phyloP scores from a whole-genome alignment of 2,797 vertebrate species.

The Tachyglossus aculeatus region DNA sequence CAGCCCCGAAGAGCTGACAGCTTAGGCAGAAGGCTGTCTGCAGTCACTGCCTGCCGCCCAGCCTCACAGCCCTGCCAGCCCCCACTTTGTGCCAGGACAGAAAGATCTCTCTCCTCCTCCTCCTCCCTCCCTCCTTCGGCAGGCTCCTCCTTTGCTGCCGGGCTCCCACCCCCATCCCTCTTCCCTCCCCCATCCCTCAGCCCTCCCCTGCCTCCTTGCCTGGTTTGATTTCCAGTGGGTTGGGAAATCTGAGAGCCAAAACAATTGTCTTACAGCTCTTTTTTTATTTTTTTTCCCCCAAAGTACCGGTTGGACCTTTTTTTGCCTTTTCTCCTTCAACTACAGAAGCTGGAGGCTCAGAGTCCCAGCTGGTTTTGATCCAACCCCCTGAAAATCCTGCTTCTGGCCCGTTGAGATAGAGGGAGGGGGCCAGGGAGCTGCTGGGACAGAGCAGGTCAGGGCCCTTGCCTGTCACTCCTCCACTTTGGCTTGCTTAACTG shows the following conservation, averaged over 20 bases:
- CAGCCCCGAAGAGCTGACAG: too few relatives aligned
- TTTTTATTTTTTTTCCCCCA: not conserved
- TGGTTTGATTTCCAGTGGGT: not conserved
- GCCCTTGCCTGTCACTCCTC: not conserved
- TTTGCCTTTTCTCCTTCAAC: rapidly evolving
- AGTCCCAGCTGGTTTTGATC: not conserved
- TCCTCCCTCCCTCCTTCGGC: not conserved
- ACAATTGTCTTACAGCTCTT: not conserved
- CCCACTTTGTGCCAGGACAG: too few relatives aligned
- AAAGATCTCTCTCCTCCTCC: not conserved
- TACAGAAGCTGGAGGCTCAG: not conserved
- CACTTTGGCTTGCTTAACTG: too few relatives aligned
- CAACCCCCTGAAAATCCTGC: not conserved
- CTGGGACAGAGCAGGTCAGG: not conserved
- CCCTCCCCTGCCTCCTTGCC: not conserved
- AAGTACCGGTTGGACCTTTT: not conserved
- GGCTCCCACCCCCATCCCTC: rapidly evolving
- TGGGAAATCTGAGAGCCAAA: not conserved
- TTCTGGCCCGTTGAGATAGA: not conserved
- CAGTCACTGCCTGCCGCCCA: too few relatives aligned
- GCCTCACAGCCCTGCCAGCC: too few relatives aligned
- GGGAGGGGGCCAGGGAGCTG: too few relatives aligned
- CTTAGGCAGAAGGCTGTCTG: too few relatives aligned
- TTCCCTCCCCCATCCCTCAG: not conserved
- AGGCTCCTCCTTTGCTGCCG: not conserved